Conservation (phyloP, 2,888 invertebrate genomes). For the Rhodophaea formosa region DNA sequence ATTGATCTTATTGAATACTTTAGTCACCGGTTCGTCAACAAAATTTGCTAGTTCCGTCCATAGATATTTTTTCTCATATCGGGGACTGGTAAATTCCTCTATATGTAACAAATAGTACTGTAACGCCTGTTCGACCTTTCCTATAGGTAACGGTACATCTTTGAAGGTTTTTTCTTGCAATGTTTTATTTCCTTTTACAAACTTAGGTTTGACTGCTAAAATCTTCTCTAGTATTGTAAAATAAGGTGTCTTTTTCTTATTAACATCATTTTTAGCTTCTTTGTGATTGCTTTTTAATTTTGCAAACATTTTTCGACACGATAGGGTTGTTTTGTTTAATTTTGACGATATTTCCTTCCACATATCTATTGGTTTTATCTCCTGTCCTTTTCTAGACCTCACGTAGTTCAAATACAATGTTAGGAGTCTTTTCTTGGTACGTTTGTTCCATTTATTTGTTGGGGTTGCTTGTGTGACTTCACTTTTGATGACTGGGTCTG, state of each 20-base stretch:
- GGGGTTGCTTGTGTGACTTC: constrained; percentile 25
- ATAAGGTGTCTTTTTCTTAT: constrained; percentile 39
- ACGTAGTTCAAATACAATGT: constrained; percentile 59
- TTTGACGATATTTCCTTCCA: constrained; percentile 60
- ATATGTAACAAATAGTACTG: constrained; percentile 61
- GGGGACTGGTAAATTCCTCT: constrained; percentile 64
- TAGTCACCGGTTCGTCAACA: constrained; percentile 50
- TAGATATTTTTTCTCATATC: constrained; percentile 62
- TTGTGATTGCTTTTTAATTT: constrained; percentile 53
- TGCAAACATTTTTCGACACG: constrained; percentile 58
- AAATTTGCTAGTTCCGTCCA: constrained; percentile 62
- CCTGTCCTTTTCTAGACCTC: constrained; percentile 47
- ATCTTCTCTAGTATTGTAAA: constrained; percentile 53
- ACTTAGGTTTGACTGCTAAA: constrained; percentile 51
- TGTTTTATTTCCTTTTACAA: constrained; percentile 42
- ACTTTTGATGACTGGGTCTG: constrained; percentile 20
- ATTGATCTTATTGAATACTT: constrained; percentile 63
- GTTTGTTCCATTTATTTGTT: constrained; percentile 54
- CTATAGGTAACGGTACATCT: constrained; percentile 48
- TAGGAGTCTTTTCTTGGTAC: constrained; percentile 53
- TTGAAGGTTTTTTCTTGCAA: constrained; percentile 46
- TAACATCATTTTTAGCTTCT: constrained; percentile 31
- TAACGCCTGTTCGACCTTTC: constrained; percentile 54
- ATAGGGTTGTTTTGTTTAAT: constrained; percentile 46
- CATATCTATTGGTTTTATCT: constrained; percentile 54